Percentiles rank a stretch among this genome's conserved stretches.
Conservation (phyloP, 2,113 vertebrate species). For the Orthonyx spaldingii region DNA sequence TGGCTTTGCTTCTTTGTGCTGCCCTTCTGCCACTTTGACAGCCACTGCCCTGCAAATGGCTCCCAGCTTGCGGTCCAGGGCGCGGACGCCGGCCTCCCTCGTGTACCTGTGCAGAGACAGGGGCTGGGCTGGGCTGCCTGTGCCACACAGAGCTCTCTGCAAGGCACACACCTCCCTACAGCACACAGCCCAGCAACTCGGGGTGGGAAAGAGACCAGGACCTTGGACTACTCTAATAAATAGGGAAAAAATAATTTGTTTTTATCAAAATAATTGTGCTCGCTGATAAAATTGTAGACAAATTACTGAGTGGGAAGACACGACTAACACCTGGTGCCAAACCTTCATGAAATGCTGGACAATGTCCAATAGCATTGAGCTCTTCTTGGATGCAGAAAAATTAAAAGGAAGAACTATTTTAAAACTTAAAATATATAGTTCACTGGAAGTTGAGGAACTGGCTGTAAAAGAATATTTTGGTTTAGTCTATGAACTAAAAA, state of each 20-base stretch:
- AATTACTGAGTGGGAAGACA: neutral
- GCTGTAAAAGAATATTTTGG: neutral
- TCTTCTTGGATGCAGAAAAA: neutral
- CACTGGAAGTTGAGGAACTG: neutral
- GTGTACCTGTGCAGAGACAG: conserved; percentile 79
- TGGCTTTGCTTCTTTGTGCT: conserved; percentile 73
- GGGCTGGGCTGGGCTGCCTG: neutral
- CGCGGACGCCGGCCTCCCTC: conserved; percentile 92
- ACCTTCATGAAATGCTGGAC: neutral
- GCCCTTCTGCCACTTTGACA: conserved; percentile 92
- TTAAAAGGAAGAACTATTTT: neutral
- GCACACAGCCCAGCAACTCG: neutral
- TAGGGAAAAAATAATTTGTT: neutral
- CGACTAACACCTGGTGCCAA: neutral
- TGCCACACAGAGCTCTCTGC: neutral
- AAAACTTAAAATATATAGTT: neutral
- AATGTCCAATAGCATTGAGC: neutral
- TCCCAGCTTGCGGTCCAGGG: conserved; percentile 90
- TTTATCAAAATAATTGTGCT: neutral
- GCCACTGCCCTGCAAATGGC: conserved; percentile 94
- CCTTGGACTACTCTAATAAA: neutral
- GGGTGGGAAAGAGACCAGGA: neutral
- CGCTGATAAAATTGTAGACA: neutral
- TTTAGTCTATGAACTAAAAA: neutral
- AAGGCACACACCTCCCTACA: neutral